Conservation (phyloP, 2,888 invertebrate genomes). For the Eilema caniola region DNA sequence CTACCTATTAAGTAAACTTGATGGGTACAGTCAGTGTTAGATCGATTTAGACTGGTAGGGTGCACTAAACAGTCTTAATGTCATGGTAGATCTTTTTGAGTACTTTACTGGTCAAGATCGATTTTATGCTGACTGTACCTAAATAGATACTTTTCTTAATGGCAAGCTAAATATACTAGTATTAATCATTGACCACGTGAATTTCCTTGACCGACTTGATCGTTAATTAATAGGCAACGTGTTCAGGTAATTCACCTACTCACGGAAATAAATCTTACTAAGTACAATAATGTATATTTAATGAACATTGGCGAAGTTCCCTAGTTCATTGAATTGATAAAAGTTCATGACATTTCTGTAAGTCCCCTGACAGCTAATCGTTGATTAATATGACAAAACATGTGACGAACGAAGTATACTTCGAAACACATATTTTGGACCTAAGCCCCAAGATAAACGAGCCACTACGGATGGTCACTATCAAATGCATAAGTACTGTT, state of each 20-base stretch:
- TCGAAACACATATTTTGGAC: too few species aligned
- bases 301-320: constrained; percentile 23
- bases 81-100: too few species aligned
- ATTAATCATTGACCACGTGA: neutral
- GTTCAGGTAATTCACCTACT: constrained; percentile 14
- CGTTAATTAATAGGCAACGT: neutral
- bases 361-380: constrained; percentile 37
- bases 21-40: too few species aligned
- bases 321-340: constrained; percentile 36
- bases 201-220: neutral
- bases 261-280: constrained; percentile 3
- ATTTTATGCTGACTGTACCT: too few species aligned
- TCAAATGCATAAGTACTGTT: too few species aligned
- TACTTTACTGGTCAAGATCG: too few species aligned
- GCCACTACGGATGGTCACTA: too few species aligned
- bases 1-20: too few species aligned
- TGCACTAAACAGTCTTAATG: too few species aligned
- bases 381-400: constrained; percentile 15
- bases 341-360: constrained; percentile 40
- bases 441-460: too few species aligned
- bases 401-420: neutral
- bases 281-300: constrained; percentile 26
- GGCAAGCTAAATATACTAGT: neutral
- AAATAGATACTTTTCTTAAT: too few species aligned
- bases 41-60: too few species aligned